phyloP scores from a whole-genome alignment of 2,888 invertebrate genomes.

The Nycteola revayana region DNA sequence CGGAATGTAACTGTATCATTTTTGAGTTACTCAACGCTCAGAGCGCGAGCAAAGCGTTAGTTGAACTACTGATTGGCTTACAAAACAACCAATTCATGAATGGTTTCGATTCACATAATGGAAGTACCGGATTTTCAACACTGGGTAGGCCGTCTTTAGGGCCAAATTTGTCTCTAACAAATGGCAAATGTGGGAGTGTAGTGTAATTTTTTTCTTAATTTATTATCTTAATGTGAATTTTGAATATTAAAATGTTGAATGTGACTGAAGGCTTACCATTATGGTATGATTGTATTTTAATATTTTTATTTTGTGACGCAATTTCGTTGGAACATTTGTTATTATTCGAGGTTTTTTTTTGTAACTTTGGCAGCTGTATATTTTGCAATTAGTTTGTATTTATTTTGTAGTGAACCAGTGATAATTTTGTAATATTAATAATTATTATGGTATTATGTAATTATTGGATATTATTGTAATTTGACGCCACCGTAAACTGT shows the following conservation, averaged over 20 bases:
- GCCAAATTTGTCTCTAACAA: constrained; percentile 64
- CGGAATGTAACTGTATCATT: constrained; percentile 74
- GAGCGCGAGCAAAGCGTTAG: constrained; percentile 68
- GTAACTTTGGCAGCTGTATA: constrained; percentile 2
- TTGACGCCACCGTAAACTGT: too few relatives aligned
- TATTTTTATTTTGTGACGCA: constrained; percentile 9
- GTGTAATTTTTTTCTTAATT: constrained; percentile 45
- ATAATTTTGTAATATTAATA: too few relatives aligned
- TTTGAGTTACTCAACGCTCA: constrained; percentile 72
- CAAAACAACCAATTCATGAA: constrained; percentile 76
- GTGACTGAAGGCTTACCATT: constrained; percentile 35
- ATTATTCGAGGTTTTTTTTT: too few relatives aligned
- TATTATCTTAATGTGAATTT: constrained; percentile 29
- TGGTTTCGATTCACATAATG: constrained; percentile 55
- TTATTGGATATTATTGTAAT: too few relatives aligned
- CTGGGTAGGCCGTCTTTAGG: constrained; percentile 54
- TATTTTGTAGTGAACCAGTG: too few relatives aligned
- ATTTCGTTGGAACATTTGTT: constrained; percentile 15
- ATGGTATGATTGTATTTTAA: constrained; percentile 31
- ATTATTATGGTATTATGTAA: too few relatives aligned
- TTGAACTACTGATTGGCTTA: constrained; percentile 67
- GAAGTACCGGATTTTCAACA: constrained; percentile 42
- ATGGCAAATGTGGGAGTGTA: constrained; percentile 74
- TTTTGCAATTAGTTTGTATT: too few relatives aligned
- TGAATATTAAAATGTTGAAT: constrained; percentile 30